Evolutionary conservation across 2,888 invertebrate species (phyloP).

Genomic region (Axea sp.): DNA sequence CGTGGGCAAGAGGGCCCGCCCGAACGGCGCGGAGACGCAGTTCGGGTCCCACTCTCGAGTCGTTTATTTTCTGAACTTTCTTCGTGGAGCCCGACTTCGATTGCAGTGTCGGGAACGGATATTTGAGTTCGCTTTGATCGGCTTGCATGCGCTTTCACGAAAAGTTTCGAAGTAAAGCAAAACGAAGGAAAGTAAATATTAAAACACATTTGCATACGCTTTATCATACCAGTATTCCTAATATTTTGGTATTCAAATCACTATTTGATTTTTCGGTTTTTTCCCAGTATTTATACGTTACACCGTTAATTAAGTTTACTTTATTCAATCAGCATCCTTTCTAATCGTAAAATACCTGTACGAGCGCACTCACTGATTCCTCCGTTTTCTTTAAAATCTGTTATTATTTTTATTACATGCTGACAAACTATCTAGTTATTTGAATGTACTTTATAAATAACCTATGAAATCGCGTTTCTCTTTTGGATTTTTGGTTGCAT

Average conservation of each 20-base stretch:
- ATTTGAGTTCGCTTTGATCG: no score
- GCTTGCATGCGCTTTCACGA: no score
- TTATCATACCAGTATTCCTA: constrained; percentile 70
- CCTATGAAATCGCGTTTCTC: constrained; percentile 69
- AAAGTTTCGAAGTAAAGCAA: no score
- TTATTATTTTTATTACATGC: constrained; percentile 68
- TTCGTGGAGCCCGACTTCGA: no score
- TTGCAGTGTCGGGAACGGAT: no score
- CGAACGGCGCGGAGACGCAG: no score
- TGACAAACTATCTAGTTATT: constrained; percentile 75
- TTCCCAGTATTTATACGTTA: constrained; percentile 73
- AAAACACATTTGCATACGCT: constrained; percentile 65
- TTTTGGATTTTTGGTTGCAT: constrained; percentile 51
- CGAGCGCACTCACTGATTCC: constrained; percentile 56
- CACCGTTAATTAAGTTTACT: constrained; percentile 71
- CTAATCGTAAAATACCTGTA: constrained; percentile 71
- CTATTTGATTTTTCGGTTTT: constrained; percentile 70
- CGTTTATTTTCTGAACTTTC: no score
- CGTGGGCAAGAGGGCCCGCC: no score
- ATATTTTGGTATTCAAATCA: constrained; percentile 72
- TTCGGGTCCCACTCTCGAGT: no score
- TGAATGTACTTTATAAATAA: constrained; percentile 74
- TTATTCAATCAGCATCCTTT: constrained; percentile 68
- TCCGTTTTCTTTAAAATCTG: constrained; percentile 53
- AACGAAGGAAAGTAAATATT: no score